A percentile compares a stretch with the other conserved stretches of the same genome.
These are phyloP conservation scores for Tortricodes alternella DNA, from an alignment of 2,888 invertebrate species.

Conservation along the genomic window DNA sequence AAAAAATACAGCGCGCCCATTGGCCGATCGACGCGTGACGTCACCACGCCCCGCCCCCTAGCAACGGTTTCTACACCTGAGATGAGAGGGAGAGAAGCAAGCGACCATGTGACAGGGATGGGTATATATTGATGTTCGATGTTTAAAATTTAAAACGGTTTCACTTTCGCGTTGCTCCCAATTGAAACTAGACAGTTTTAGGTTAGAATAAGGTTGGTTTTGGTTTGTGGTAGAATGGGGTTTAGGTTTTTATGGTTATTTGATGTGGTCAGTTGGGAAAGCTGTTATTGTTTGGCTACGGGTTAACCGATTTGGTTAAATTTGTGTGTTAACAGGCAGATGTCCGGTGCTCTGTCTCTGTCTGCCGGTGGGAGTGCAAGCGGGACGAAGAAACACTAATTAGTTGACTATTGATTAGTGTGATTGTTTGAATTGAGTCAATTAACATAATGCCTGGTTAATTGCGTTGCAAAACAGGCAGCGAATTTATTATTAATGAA, in stretches of 20 bases:
- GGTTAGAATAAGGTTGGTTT: conserved; percentile 28
- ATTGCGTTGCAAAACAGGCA: conserved; percentile 24
- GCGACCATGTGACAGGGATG: conserved; percentile 61
- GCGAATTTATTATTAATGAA: conserved; percentile 4
- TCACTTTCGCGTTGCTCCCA: conserved; percentile 29
- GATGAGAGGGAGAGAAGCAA: conserved; percentile 70
- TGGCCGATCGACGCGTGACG: conserved; percentile 70
- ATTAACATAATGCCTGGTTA: conserved; percentile 46
- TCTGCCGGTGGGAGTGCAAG: conserved; percentile 42
- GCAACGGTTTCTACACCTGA: conserved; percentile 79
- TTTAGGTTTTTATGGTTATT: conserved; percentile 38
- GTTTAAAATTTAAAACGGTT: conserved; percentile 34
- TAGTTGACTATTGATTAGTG: conserved; percentile 69
- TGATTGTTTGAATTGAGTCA: conserved; percentile 61
- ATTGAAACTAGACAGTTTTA: conserved; percentile 30
- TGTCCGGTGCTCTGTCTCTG: conserved; percentile 62
- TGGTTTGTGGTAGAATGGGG: conserved; percentile 12
- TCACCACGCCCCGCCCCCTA: conserved; percentile 77
- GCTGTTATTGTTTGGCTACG: conserved; percentile 82
- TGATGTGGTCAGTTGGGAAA: conserved; percentile 73
- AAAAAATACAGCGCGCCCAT: conserved; percentile 63
- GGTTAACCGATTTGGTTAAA: conserved; percentile 82
- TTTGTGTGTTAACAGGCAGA: conserved; percentile 78
- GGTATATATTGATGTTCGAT: conserved; percentile 56
- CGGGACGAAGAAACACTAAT: conserved; percentile 54